Conservation (phyloP, 35 echinoderm and acorn worm species). For the Strongylocentrotus purpuratus region DNA sequence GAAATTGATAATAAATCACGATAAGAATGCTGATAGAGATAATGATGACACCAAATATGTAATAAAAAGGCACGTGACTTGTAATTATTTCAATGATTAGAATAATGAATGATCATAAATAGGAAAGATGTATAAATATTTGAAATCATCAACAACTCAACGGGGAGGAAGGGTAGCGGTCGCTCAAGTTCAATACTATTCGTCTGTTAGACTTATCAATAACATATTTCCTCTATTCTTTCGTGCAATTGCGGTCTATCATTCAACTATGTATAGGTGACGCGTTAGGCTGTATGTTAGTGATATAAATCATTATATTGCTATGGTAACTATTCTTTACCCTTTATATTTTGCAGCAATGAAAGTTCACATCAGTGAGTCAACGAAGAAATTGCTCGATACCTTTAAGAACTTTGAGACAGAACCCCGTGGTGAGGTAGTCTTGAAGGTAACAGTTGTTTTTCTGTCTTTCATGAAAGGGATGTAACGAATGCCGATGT, state of each 20-base stretch:
- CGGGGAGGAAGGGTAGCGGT: too few species aligned
- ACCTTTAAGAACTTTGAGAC: neutral
- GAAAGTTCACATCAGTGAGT: constrained; percentile 19
- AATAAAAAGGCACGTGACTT: too few species aligned
- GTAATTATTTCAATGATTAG: too few species aligned
- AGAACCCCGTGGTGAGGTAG: constrained; percentile 19
- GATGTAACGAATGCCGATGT: neutral
- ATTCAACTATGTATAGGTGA: neutral
- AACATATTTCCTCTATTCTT: too few species aligned
- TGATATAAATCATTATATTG: neutral
- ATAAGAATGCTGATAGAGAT: neutral
- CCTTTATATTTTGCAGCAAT: neutral
- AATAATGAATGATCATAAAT: too few species aligned
- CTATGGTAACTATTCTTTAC: neutral
- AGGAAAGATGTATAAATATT: too few species aligned
- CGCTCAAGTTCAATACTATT: too few species aligned
- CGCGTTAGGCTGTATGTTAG: neutral
- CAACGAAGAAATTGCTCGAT: neutral
- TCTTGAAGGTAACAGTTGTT: neutral
- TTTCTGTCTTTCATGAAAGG: neutral
- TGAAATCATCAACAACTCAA: too few species aligned
- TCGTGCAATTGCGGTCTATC: too few species aligned
- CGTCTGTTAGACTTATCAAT: too few species aligned
- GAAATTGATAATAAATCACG: neutral
- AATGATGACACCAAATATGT: too few species aligned